These are phyloP conservation scores for Ctenopoma kingsleyae DNA, from an alignment of 2,797 vertebrate species.

Conservation along the genomic window DNA sequence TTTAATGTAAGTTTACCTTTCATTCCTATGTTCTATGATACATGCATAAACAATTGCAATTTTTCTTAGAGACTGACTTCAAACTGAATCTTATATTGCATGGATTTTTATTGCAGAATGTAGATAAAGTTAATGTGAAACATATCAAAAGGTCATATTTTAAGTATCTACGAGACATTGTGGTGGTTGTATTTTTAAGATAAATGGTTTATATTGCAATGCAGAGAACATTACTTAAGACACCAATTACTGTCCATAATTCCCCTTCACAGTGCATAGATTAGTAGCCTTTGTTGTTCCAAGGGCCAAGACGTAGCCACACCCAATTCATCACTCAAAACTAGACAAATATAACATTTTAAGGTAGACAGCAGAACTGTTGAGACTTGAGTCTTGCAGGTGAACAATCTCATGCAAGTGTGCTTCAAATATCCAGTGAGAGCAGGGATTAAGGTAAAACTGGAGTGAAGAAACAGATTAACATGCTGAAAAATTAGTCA, in stretches of 20 bases:
- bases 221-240: conserved; percentile 12
- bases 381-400: conserved; percentile 47
- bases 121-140: background rate
- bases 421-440: conserved; percentile 6
- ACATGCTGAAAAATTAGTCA: conserved; percentile 3
- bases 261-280: conserved; percentile 20
- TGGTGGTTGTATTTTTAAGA: background rate
- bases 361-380: conserved; percentile 29
- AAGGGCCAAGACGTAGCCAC: conserved; percentile 37
- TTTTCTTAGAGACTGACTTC: background rate
- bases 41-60: background rate
- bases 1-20: conserved; percentile 69
- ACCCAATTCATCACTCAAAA: conserved; percentile 58
- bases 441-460: background rate
- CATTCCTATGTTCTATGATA: conserved; percentile 1
- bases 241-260: conserved; percentile 16
- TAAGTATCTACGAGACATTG: background rate
- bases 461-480: background rate
- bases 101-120: background rate
- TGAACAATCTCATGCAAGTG: conserved; percentile 2
- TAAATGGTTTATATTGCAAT: background rate
- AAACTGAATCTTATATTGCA: background rate
- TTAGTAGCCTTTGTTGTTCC: conserved; percentile 41
- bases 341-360: conserved; percentile 49
- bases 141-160: background rate